phyloP scores from a whole-genome alignment of 1,140 invertebrate genomes.

The Paraescarpia echinospica region DNA sequence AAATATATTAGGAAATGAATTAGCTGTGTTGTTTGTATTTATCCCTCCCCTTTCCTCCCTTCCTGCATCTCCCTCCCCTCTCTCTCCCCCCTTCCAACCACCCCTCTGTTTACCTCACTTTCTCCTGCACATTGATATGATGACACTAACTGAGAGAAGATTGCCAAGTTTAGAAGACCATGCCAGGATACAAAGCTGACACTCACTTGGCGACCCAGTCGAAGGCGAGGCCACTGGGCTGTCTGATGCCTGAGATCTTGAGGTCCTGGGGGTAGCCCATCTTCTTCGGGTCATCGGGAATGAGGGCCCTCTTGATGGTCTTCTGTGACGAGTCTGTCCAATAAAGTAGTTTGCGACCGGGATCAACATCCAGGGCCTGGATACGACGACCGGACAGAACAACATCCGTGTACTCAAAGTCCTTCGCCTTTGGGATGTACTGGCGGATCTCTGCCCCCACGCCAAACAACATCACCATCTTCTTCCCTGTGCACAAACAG shows the following conservation, averaged over 20 bases:
- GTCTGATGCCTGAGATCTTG: slow-evolving; percentile 71
- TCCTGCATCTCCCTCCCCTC: too few species aligned
- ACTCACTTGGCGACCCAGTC: slow-evolving; percentile 79
- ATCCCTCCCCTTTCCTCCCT: too few species aligned
- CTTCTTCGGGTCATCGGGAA: slow-evolving; percentile 72
- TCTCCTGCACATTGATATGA: too few species aligned
- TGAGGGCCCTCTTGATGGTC: slow-evolving; percentile 86
- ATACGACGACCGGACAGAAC: slow-evolving; percentile 81
- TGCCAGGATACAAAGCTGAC: background rate
- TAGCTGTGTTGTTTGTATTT: too few species aligned
- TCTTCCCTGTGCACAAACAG: slow-evolving; percentile 30
- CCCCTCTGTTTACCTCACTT: too few species aligned
- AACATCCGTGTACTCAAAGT: slow-evolving; percentile 56
- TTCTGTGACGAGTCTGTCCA: slow-evolving; percentile 88
- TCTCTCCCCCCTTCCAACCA: too few species aligned
- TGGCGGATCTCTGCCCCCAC: slow-evolving; percentile 86
- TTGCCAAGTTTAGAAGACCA: too few species aligned
- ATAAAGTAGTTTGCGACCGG: slow-evolving; percentile 76
- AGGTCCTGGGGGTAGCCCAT: slow-evolving; percentile 79
- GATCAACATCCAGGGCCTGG: slow-evolving; percentile 83
- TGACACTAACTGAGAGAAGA: too few species aligned
- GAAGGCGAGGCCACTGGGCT: slow-evolving; percentile 81
- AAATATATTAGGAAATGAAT: too few species aligned
- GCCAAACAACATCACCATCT: slow-evolving; percentile 67
- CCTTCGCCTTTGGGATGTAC: slow-evolving; percentile 74